A percentile compares a stretch with the other conserved stretches of the same genome.
Conservation (phyloP, 1,140 invertebrate genomes). For the Chrysomallon squamiferum region DNA sequence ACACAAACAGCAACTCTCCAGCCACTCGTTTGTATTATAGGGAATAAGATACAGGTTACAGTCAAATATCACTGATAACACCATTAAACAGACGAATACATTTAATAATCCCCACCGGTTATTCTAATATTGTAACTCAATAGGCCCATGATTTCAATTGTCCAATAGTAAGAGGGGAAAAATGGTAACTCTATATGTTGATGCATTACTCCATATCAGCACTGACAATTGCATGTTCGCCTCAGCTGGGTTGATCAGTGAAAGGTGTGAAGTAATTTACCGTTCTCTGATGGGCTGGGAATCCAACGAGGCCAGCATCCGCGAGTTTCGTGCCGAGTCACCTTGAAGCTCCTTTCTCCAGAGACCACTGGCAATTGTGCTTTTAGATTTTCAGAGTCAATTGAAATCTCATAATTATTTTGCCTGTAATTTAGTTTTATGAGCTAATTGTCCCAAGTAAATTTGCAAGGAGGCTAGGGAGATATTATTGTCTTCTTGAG, state of each 20-base stretch:
- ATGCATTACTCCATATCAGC: not conserved
- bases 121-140: slow-evolving; percentile 6
- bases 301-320: slow-evolving; percentile 9
- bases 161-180: not conserved
- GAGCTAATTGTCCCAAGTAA: slow-evolving; percentile 26
- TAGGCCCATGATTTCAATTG: slow-evolving; percentile 7
- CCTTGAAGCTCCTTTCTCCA: slow-evolving; percentile 3
- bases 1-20: no score
- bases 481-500: slow-evolving; percentile 1
- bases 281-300: slow-evolving; percentile 16
- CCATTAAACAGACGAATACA: slow-evolving; percentile 8
- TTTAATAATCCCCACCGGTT: slow-evolving; percentile 12
- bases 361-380: slow-evolving; percentile 6
- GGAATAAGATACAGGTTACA: no score
- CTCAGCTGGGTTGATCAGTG: slow-evolving; percentile 8
- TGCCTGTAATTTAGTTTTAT: slow-evolving; percentile 33
- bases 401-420: slow-evolving; percentile 34
- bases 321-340: slow-evolving; percentile 6
- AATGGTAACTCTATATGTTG: slow-evolving; percentile 5
- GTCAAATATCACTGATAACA: not conserved
- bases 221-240: slow-evolving; percentile 7
- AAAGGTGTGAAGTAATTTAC: slow-evolving; percentile 34
- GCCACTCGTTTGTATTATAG: no score
- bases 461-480: slow-evolving; percentile 10
- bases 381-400: slow-evolving; percentile 13